Percentiles rank a stretch among this genome's conserved stretches.
These are phyloP conservation scores for Hestina assimilis DNA, from an alignment of 1,140 invertebrate genomes.

Conservation along the genomic window DNA sequence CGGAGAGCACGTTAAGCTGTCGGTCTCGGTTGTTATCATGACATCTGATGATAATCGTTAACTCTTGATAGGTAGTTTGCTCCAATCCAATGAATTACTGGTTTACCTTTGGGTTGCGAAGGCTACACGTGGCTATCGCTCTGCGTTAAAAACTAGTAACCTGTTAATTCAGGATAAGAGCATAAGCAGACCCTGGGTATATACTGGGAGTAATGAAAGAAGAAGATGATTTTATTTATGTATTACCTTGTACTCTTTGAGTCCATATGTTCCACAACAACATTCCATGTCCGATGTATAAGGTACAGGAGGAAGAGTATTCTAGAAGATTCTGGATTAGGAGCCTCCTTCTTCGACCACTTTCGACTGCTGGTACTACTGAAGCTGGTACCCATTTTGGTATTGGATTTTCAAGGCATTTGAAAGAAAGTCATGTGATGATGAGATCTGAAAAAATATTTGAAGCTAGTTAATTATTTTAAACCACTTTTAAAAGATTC, in stretches of 20 bases:
- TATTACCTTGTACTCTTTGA: conserved; percentile 78
- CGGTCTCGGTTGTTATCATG: too few species aligned
- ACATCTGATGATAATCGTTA: too few species aligned
- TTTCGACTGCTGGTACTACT: conserved; percentile 53
- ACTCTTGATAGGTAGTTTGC: too few species aligned
- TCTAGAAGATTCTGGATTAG: conserved; percentile 77
- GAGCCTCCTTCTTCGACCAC: conserved; percentile 45
- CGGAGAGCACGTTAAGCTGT: too few species aligned
- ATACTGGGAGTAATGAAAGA: neutral
- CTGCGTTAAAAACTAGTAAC: too few species aligned
- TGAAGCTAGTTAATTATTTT: too few species aligned
- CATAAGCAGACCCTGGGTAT: too few species aligned
- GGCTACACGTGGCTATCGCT: too few species aligned
- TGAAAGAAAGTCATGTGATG: conserved; percentile 17
- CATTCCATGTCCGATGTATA: conserved; percentile 85
- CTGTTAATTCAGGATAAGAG: too few species aligned
- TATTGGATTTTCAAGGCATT: conserved; percentile 11
- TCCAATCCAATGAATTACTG: too few species aligned
- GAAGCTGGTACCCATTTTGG: conserved; percentile 56
- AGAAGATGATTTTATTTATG: neutral
- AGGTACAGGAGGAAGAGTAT: conserved; percentile 83
- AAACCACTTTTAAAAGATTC: too few species aligned
- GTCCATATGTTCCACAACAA: conserved; percentile 81
- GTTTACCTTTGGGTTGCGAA: too few species aligned
- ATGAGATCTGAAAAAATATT: neutral